These are phyloP conservation scores for Exephanes ischioxanthus DNA, from an alignment of 2,888 invertebrate species.

Conservation along the genomic window DNA sequence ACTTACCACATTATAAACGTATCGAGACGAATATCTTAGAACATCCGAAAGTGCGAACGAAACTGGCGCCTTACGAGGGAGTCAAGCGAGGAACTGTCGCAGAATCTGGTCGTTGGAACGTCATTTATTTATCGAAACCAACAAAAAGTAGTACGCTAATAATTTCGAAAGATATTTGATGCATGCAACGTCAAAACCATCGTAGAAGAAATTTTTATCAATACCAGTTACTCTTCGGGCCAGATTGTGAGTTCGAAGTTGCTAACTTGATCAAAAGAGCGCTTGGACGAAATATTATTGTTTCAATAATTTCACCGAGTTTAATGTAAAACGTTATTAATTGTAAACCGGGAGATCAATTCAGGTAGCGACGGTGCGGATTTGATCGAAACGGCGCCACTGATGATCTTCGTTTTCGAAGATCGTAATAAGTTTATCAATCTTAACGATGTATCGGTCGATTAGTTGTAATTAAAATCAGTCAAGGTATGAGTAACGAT, in stretches of 20 bases:
- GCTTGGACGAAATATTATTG: not conserved
- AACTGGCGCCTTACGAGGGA: not conserved
- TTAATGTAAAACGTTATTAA: constrained; percentile 2
- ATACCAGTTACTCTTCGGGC: not conserved
- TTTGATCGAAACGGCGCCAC: constrained; percentile 55
- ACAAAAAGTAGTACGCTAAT: not conserved
- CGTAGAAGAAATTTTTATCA: not conserved
- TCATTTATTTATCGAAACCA: not conserved
- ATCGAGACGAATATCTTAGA: not conserved
- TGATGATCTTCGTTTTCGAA: constrained; percentile 25
- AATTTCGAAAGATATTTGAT: not conserved
- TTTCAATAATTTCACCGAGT: not conserved
- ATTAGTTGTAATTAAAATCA: not conserved
- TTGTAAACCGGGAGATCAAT: not conserved
- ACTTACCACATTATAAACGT: not conserved
- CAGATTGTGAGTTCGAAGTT: constrained; percentile 5
- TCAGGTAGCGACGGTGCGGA: constrained; percentile 19
- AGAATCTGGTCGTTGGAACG: not conserved
- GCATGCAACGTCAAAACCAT: not conserved
- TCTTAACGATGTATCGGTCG: not conserved
- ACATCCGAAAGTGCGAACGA: not conserved
- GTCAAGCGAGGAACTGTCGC: constrained; percentile 15
- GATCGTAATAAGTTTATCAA: constrained; percentile 19
- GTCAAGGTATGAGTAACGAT: not conserved
- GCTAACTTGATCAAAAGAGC: constrained; percentile 44